Conservation (phyloP, 2,888 invertebrate genomes). For the Melanostoma scalare region DNA sequence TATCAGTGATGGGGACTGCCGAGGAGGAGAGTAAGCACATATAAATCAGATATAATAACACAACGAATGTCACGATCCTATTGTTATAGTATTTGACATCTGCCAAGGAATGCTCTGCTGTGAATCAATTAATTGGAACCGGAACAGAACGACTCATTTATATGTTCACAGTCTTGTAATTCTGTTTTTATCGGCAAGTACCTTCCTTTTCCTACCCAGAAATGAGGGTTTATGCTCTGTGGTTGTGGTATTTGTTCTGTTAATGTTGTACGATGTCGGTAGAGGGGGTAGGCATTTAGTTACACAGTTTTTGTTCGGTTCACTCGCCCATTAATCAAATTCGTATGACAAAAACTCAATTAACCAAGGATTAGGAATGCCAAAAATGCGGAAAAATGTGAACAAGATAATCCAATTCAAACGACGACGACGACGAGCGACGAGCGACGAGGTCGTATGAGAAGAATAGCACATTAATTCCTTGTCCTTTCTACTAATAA, state of each 20-base stretch:
- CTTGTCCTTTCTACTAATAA: constrained; percentile 7
- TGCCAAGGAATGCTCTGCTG: background rate
- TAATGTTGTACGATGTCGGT: background rate
- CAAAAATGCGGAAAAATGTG: constrained; percentile 19
- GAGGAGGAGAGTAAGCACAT: background rate
- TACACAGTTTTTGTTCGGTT: background rate
- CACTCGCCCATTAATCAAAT: constrained; percentile 42
- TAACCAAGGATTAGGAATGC: constrained; percentile 36
- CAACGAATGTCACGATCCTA: background rate
- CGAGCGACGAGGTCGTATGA: too few relatives aligned
- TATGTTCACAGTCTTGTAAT: background rate
- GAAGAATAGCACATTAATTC: background rate
- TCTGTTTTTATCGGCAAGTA: background rate
- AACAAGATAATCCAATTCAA: constrained; percentile 15
- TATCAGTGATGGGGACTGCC: background rate
- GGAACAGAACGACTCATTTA: constrained; percentile 15
- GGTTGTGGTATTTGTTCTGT: background rate
- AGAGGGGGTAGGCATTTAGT: too few relatives aligned
- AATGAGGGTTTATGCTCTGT: background rate
- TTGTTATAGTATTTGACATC: too few relatives aligned
- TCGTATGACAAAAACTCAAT: constrained; percentile 46
- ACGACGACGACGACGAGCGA: too few relatives aligned
- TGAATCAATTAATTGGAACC: constrained; percentile 33
- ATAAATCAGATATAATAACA: constrained; percentile 1
- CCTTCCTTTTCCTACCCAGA: background rate